Base-by-base conservation (phyloP, 2,113 vertebrate species). In the Isurus oxyrinchus region DNA sequence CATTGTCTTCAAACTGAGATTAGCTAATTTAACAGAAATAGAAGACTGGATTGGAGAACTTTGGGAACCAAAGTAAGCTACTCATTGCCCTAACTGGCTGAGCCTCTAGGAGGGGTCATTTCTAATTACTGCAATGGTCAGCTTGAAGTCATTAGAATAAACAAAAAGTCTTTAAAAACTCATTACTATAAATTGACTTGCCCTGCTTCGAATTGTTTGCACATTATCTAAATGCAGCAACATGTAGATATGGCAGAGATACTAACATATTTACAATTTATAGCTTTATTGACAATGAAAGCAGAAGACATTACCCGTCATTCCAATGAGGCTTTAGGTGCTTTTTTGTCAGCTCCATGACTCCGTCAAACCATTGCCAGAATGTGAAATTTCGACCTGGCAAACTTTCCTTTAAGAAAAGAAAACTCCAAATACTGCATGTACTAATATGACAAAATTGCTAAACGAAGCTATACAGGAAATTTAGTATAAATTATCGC, bases 321-420 rank as follows among this genome's bases (percentile, higher is more conserved):
- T 99, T 99, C 99, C 99, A 99, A 96, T 99, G 99, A 0, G 98
- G 99, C 97, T 99, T 99, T 96, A 99, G 98, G 96, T 99, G 99
- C 88, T 99, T 99, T 97, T 99, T 99, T 72, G 99, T 98, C 96
- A 99, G 98, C 96, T 99, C 99, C 99, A 99, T 99, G 91, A 99
- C 99, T 2, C 99, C 99, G 0, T 99, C 99, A 53, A 99, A 99
- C 99, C 99, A 99, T 97, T 99, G 99, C 99, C 99, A 99, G 97
- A 99, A 99, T 66, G 99, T 99, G 97, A 99, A 99, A 97, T 99
- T 99, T 97, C 99, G 98, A 53, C 99, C 99, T 0, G 99, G 99
- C 96, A 99, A 97, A 97, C 99, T 99, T 97, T 99, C 99, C 99
- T 99, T 97, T 57, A 94, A n/a, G 84, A 88, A 94, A 67, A 55